phyloP scores from a whole-genome alignment of 2,888 invertebrate species.

The Aphidoletes aphidimyza region DNA sequence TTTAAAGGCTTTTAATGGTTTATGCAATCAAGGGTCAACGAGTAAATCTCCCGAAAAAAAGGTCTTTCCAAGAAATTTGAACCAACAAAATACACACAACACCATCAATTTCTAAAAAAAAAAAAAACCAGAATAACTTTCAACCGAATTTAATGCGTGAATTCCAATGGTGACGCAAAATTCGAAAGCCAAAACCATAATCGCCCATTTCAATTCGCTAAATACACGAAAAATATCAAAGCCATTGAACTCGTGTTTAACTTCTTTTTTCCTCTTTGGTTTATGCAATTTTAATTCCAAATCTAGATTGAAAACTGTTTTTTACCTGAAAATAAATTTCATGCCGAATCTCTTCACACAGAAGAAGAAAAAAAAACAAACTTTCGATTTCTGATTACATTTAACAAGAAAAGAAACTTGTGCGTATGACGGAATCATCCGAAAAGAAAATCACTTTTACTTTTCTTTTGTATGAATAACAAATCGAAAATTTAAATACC shows the following conservation, averaged over 20 bases:
- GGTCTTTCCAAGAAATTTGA: neutral
- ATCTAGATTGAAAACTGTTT: neutral
- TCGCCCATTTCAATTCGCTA: neutral
- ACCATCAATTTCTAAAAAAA: neutral
- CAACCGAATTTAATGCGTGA: conserved; percentile 20
- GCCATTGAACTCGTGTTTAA: conserved; percentile 32
- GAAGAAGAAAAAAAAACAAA: too few relatives aligned
- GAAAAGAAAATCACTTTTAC: conserved; percentile 27
- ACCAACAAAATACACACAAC: neutral
- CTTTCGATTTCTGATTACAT: conserved; percentile 14
- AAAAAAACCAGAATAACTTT: neutral
- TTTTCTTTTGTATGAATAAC: conserved; percentile 17
- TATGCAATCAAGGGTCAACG: conserved; percentile 5
- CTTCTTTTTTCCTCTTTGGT: neutral
- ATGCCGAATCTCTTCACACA: neutral
- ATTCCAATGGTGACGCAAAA: neutral
- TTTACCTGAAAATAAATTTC: conserved; percentile 3
- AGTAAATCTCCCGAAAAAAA: neutral
- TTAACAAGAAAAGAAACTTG: neutral
- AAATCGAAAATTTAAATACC: neutral
- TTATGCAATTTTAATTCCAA: neutral
- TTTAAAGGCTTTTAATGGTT: neutral
- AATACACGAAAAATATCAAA: neutral
- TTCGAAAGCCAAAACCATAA: neutral
- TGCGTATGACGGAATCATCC: neutral